Evolutionary conservation across 2,888 invertebrate species (phyloP).

Genomic region (Dimorphilus gyrociliatus): DNA sequence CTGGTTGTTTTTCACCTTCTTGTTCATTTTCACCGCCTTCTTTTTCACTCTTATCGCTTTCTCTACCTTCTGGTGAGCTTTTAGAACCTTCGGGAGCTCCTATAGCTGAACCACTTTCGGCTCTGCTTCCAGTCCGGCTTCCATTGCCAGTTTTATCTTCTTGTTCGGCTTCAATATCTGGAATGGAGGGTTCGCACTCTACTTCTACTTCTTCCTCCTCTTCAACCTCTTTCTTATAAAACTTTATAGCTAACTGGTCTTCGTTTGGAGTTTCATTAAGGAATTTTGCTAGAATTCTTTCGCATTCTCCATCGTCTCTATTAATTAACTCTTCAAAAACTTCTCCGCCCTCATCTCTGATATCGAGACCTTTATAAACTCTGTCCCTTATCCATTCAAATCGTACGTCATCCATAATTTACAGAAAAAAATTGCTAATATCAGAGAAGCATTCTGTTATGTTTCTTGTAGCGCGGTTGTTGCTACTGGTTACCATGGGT

Average conservation of each 20-base stretch:
- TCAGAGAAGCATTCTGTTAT: too few relatives aligned
- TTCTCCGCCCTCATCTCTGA: conserved; percentile 23
- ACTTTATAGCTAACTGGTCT: conserved; percentile 27
- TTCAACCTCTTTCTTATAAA: conserved; percentile 32
- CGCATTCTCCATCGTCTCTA: conserved; percentile 31
- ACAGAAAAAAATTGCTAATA: too few relatives aligned
- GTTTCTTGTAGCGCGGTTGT: too few relatives aligned
- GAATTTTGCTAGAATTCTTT: conserved; percentile 31
- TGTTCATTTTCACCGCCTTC: conserved; percentile 2
- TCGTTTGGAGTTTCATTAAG: conserved; percentile 36
- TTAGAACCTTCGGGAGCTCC: too few relatives aligned
- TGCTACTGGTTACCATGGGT: too few relatives aligned
- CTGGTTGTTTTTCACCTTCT: conserved; percentile 4
- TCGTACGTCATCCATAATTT: conserved; percentile 38
- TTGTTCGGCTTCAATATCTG: conserved; percentile 27
- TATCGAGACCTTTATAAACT: conserved; percentile 26
- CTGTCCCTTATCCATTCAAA: conserved; percentile 35
- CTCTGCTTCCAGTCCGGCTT: background rate
- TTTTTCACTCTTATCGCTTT: conserved; percentile 3
- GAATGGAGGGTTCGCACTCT: conserved; percentile 36
- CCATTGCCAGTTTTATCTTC: conserved; percentile 8
- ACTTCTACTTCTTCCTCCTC: conserved; percentile 37
- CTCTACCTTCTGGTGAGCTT: too few relatives aligned
- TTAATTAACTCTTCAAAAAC: conserved; percentile 36
- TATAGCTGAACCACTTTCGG: conserved; percentile 2